Evolutionary conservation across 2,797 vertebrate species (phyloP).

Genomic region (Alcedo atthis): DNA sequence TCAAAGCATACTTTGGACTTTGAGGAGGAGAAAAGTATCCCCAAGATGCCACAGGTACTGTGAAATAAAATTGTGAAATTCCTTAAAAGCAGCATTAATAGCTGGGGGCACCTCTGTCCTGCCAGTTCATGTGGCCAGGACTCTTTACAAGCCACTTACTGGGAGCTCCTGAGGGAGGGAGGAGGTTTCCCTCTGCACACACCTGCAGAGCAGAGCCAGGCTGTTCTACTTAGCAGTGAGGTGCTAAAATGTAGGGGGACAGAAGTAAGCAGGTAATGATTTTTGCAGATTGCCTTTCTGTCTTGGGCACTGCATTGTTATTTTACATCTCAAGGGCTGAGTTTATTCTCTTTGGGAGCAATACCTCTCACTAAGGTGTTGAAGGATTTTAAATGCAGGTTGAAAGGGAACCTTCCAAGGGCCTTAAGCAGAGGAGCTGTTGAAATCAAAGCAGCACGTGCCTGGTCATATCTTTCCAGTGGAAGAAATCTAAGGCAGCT

Average conservation of each 20-base stretch:
- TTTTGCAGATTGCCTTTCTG: not conserved
- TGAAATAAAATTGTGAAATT: not conserved
- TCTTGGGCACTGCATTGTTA: not conserved
- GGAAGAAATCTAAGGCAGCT: not conserved
- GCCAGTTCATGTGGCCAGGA: not conserved
- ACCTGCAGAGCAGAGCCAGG: not conserved
- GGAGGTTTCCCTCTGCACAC: not conserved
- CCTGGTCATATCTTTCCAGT: not conserved
- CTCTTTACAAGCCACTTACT: not conserved
- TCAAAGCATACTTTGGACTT: not conserved
- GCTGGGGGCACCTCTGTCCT: not conserved
- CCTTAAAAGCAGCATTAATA: not conserved
- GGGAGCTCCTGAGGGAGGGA: not conserved
- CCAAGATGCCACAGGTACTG: not conserved
- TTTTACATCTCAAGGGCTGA: not conserved
- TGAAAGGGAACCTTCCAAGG: not conserved
- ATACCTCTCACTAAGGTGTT: not conserved
- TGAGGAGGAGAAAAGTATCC: not conserved
- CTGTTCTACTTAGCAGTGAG: not conserved
- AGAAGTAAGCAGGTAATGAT: not conserved
- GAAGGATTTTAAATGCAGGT: conserved; percentile 9
- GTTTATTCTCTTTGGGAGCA: not conserved
- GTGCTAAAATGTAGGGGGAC: not conserved
- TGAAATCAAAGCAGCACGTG: not conserved
- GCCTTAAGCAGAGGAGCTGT: not conserved